phyloP scores from a whole-genome alignment of 2,888 invertebrate species.

The Gnatocerus cornutus region DNA sequence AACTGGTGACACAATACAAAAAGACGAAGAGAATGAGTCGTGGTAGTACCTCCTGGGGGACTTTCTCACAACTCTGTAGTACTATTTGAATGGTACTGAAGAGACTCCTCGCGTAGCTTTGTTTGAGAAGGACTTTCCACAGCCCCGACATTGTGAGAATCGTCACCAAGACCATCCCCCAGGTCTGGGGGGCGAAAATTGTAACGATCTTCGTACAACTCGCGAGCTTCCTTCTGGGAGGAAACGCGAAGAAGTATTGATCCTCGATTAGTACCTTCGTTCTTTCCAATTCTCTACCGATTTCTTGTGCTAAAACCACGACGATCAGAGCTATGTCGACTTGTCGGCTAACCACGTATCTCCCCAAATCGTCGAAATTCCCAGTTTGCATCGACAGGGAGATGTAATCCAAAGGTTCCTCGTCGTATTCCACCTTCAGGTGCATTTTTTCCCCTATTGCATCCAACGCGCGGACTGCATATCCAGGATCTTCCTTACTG shows the following conservation, averaged over 20 bases:
- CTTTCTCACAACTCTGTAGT: background rate
- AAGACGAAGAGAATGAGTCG: conserved; percentile 5
- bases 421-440: background rate
- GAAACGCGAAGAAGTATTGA: background rate
- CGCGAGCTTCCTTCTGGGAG: background rate
- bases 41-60: background rate
- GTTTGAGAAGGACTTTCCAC: background rate
- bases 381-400: background rate
- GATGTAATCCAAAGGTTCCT: background rate
- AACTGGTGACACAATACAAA: background rate
- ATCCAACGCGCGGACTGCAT: background rate
- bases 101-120: too few species aligned
- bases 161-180: background rate
- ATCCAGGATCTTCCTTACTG: background rate
- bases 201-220: background rate
- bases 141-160: background rate
- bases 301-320: too few species aligned
- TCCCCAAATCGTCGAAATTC: background rate
- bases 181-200: background rate
- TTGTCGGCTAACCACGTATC: background rate
- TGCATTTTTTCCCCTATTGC: background rate
- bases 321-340: background rate
- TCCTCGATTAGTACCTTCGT: background rate
- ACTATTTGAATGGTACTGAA: too few species aligned
- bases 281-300: background rate